Percentiles rank a stretch among this genome's conserved stretches.
phyloP scores from a whole-genome alignment of 2,113 vertebrate species.

The Albula glossodonta region DNA sequence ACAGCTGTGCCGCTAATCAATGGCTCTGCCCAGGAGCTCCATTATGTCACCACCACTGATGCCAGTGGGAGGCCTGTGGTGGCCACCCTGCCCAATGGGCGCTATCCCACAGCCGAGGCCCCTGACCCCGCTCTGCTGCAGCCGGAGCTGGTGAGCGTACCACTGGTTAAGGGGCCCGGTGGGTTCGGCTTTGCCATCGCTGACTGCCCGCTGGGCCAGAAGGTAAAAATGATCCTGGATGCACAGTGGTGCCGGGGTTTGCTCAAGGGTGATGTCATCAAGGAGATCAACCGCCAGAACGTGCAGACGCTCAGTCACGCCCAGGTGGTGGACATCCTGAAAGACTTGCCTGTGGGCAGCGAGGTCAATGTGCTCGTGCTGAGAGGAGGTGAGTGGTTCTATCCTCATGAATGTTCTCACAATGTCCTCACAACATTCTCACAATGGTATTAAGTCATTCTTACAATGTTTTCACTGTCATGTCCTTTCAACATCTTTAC shows the following conservation, averaged over 20 bases:
- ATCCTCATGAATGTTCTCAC: too few species aligned
- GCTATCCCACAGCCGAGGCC: slow-evolving; percentile 66
- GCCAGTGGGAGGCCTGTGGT: slow-evolving; percentile 69
- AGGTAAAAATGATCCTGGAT: slow-evolving; percentile 98
- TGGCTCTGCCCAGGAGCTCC: slow-evolving; percentile 71
- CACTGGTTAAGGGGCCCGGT: slow-evolving; percentile 90
- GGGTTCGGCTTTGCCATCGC: slow-evolving; percentile 97
- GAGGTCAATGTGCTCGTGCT: slow-evolving; percentile 91
- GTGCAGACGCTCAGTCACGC: slow-evolving; percentile 91
- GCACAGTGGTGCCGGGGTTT: slow-evolving; percentile 96
- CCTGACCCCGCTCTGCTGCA: slow-evolving; percentile 82
- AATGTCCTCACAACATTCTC: background rate
- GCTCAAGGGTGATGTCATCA: slow-evolving; percentile 93
- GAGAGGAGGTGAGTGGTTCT: slow-evolving; percentile 81
- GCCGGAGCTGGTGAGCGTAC: slow-evolving; percentile 86
- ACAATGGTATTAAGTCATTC: background rate
- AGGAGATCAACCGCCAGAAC: slow-evolving; percentile 94
- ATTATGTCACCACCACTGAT: slow-evolving; percentile 63
- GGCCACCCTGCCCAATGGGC: slow-evolving; percentile 72
- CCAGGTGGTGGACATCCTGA: slow-evolving; percentile 97
- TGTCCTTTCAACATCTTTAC: background rate
- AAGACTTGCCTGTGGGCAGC: slow-evolving; percentile 89
- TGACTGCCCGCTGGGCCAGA: slow-evolving; percentile 91
- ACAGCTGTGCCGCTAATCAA: slow-evolving; percentile 78
- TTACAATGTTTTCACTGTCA: background rate